phyloP scores from a whole-genome alignment of 2,888 invertebrate genomes.

The Chironomus riparius region DNA sequence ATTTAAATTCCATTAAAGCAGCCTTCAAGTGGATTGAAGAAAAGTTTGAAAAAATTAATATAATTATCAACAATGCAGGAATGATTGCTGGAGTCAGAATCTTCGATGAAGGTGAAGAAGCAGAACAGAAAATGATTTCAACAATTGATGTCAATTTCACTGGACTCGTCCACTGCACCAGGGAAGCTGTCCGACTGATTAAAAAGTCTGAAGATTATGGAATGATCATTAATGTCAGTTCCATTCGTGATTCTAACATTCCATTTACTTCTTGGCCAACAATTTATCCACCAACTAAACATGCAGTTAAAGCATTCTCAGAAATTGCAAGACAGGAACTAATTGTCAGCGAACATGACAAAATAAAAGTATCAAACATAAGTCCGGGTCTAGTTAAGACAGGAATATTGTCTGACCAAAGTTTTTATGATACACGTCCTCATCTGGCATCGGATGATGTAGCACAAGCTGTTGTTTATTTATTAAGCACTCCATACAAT shows the following conservation, averaged over 20 bases:
- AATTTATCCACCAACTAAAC: neutral
- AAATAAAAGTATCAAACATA: neutral
- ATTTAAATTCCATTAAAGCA: conserved; percentile 46
- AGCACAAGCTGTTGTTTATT: conserved; percentile 37
- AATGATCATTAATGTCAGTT: conserved; percentile 40
- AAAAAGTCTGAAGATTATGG: conserved; percentile 39
- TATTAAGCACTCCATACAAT: conserved; percentile 36
- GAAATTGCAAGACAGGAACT: neutral
- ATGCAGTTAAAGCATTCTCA: neutral
- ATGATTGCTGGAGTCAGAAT: conserved; percentile 31
- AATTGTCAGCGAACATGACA: neutral
- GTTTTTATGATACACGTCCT: conserved; percentile 38
- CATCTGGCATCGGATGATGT: conserved; percentile 40
- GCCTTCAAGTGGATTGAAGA: conserved; percentile 46
- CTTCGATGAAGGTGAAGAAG: neutral
- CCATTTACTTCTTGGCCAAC: conserved; percentile 14
- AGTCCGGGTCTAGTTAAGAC: neutral
- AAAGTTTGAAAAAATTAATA: conserved; percentile 47
- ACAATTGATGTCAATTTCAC: conserved; percentile 45
- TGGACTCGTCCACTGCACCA: conserved; percentile 43
- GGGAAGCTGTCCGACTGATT: conserved; percentile 46
- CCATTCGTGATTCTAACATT: conserved; percentile 24
- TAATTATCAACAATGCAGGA: conserved; percentile 53
- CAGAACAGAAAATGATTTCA: conserved; percentile 32
- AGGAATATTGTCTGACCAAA: conserved; percentile 30